These are phyloP conservation scores for Cremastinae sp. DNA, from an alignment of 2,888 invertebrate genomes.

Conservation along the genomic window DNA sequence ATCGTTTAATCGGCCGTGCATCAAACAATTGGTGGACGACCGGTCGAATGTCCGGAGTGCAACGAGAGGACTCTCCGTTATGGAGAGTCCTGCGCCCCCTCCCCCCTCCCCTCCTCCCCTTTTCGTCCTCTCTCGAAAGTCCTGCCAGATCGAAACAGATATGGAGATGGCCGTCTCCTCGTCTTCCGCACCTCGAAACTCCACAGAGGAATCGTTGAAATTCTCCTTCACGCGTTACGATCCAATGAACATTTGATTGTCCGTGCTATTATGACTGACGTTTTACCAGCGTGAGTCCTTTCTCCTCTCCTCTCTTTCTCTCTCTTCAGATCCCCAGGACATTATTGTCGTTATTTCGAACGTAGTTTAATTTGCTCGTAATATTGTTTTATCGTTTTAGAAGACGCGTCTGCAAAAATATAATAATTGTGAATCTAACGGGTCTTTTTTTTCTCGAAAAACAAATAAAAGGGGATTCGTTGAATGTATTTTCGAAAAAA, in stretches of 20 bases:
- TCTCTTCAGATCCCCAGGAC: slow-evolving; percentile 16
- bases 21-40: slow-evolving; percentile 76
- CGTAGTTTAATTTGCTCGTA: too few species aligned
- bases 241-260: slow-evolving; percentile 78
- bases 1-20: slow-evolving; percentile 79
- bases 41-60: slow-evolving; percentile 62
- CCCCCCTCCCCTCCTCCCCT: slow-evolving; percentile 10
- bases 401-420: too few species aligned
- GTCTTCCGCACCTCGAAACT: slow-evolving; percentile 77
- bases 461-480: too few species aligned
- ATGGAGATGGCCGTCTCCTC: slow-evolving; percentile 68
- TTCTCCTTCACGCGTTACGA: slow-evolving; percentile 68
- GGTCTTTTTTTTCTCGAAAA: too few species aligned
- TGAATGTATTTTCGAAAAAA: too few species aligned
- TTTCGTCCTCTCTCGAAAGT: slow-evolving; percentile 25
- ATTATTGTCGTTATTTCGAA: slow-evolving; percentile 38
- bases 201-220: slow-evolving; percentile 37
- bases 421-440: too few species aligned
- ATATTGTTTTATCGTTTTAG: too few species aligned
- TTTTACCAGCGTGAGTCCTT: slow-evolving; percentile 72
- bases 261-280: slow-evolving; percentile 78
- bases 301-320: slow-evolving; percentile 62
- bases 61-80: slow-evolving; percentile 49
- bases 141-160: slow-evolving; percentile 50
- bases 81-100: slow-evolving; percentile 39